Evolutionary conservation across 2,113 vertebrate genomes (phyloP), one percentile per base, ranked within the genome.

Genomic region (Nannospalax galili): DNA sequence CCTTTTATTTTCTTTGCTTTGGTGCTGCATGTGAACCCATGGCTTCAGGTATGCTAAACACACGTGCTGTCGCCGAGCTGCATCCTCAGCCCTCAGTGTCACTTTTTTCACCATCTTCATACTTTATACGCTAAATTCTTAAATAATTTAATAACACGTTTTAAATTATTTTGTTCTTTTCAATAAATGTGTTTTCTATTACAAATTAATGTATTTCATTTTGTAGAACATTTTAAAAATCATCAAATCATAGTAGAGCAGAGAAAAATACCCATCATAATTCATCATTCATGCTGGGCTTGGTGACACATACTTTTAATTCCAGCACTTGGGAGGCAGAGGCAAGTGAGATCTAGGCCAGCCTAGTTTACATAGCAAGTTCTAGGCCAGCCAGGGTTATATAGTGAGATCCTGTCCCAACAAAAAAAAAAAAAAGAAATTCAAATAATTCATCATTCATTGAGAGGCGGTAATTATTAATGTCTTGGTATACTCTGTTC

Each of bases 181-280:
- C 62, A 5, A 73, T 90, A 73, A 85, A 72, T 95, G 32, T 92
- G 45, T 60, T 60, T 95, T 91, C 19, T 88, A 1, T 79, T 92
- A 40, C 92, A 96, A 94, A 70, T 84, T 84, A 88, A 64, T 78
- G 1, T 91, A 72, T 94, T 22, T 52, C 28, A 48, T 56, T 78
- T n/a, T 91, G 24, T 90, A 62, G 89, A 91, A 95, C 69, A 96
- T 92, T 48, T 75, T 80, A 11, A 58, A 95, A 74, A 32, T 93
- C 56, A 58, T 67, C 42, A 74, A 80, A 20, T 92, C 20, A 56
- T 89, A 60, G 81, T 78, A 60, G 65, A 81, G 4, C 42, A 88
- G 60, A 80, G 32, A 56, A 72, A 92, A 93, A 62, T 67, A 72
- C n/a, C 30, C 56, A 26, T 93, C 35, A 35, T 69, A 80, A 70